Evolutionary conservation across 2,888 invertebrate genomes (phyloP).

Genomic region (Chesias legatella): DNA sequence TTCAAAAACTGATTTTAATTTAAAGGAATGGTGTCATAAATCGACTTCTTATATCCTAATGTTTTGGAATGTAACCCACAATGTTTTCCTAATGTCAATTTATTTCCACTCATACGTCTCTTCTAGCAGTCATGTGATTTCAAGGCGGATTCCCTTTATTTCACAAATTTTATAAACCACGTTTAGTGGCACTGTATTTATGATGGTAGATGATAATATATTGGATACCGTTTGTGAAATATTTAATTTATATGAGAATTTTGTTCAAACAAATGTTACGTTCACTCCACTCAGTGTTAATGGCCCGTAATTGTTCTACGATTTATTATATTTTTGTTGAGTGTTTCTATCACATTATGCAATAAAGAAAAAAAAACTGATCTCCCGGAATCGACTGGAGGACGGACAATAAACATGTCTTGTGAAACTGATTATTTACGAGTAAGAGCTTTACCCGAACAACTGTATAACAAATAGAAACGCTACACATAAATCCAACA

Average conservation of each 20-base stretch:
- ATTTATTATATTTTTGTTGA: slow-evolving; percentile 18
- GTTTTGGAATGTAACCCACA: slow-evolving; percentile 50
- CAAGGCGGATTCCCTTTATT: slow-evolving; percentile 45
- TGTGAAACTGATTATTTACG: too few relatives aligned
- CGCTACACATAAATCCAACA: neutral
- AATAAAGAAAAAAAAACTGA: neutral
- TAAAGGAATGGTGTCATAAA: slow-evolving; percentile 52
- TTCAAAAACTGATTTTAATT: slow-evolving; percentile 31
- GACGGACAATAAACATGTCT: too few relatives aligned
- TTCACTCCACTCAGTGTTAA: slow-evolving; percentile 14
- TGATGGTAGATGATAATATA: slow-evolving; percentile 33
- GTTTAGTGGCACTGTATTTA: slow-evolving; percentile 33
- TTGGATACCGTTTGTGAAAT: slow-evolving; percentile 33
- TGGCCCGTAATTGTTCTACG: slow-evolving; percentile 12
- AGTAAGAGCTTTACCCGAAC: too few relatives aligned
- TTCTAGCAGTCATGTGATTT: slow-evolving; percentile 65
- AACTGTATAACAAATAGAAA: too few relatives aligned
- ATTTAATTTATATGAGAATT: slow-evolving; percentile 22
- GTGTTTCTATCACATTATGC: neutral
- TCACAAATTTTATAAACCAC: slow-evolving; percentile 52
- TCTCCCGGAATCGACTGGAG: too few relatives aligned
- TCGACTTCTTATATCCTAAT: slow-evolving; percentile 44
- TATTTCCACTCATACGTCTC: slow-evolving; percentile 59
- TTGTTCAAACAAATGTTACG: slow-evolving; percentile 17
- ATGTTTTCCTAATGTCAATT: slow-evolving; percentile 68